Conservation (phyloP, 2,113 vertebrate species). For the Brachirus orientalis region DNA sequence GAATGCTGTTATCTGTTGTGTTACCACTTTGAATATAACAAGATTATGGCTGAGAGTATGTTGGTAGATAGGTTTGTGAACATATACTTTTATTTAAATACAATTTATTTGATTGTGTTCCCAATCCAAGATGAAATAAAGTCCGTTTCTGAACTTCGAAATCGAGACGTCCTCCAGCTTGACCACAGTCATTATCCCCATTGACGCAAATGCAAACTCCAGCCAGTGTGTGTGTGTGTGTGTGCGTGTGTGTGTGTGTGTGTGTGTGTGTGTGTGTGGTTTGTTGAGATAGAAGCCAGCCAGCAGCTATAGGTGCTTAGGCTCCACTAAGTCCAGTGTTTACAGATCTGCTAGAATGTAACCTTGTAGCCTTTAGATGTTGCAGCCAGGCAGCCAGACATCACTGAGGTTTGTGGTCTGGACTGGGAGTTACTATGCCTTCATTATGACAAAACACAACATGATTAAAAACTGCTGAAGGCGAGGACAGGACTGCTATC, state of each 20-base stretch:
- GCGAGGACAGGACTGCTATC: constrained; percentile 18
- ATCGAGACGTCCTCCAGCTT: no score
- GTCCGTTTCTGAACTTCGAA: constrained; percentile 32
- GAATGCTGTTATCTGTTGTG: constrained; percentile 36
- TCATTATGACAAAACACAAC: constrained; percentile 23
- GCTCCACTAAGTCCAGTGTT: constrained; percentile 62
- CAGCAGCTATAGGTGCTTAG: constrained; percentile 48
- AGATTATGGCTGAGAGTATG: no score
- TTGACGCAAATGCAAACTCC: constrained; percentile 37
- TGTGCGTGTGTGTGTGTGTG: constrained; percentile 9
- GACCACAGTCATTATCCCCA: constrained; percentile 33
- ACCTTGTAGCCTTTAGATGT: constrained; percentile 48
- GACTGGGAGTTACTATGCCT: constrained; percentile 30
- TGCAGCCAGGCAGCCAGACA: constrained; percentile 38
- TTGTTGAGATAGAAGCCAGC: constrained; percentile 62
- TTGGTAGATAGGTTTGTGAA: no score
- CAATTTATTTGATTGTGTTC: no score
- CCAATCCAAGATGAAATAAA: no score
- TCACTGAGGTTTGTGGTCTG: constrained; percentile 38
- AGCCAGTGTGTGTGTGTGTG: constrained; percentile 1
- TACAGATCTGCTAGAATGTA: constrained; percentile 60
- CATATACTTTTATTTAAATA: no score
- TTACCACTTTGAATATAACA: constrained; percentile 19
- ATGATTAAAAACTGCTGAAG: constrained; percentile 38
- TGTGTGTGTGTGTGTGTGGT: constrained; percentile 3